Conservation (phyloP, 2,888 invertebrate species). For the Zygothrica quintamaculata region DNA sequence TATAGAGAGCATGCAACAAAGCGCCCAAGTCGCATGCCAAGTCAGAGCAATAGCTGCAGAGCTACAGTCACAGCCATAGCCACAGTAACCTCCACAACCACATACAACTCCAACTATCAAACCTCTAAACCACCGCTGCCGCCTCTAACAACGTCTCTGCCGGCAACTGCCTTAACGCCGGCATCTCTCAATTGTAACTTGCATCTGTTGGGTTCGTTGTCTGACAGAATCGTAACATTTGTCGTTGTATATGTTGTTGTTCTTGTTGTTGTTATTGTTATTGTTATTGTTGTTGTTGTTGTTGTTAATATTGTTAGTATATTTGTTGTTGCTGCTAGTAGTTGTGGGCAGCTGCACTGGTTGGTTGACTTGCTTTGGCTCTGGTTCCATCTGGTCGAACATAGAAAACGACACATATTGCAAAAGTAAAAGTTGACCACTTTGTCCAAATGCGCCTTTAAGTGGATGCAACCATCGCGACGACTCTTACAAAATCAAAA, state of each 20-base stretch:
- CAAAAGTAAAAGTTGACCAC: conserved; percentile 70
- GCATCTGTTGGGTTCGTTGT: conserved; percentile 61
- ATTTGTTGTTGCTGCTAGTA: conserved; percentile 13
- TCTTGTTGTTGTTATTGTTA: conserved; percentile 10
- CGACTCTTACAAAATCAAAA: conserved; percentile 14
- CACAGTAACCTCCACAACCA: conserved; percentile 30
- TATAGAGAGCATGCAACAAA: conserved; percentile 67
- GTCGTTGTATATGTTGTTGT: conserved; percentile 32
- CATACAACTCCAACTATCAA: background rate
- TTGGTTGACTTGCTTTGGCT: conserved; percentile 47
- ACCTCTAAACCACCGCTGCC: conserved; percentile 18
- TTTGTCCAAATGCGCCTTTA: conserved; percentile 36
- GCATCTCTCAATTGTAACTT: conserved; percentile 56
- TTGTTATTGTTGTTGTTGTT: conserved; percentile 19
- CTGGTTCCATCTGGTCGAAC: conserved; percentile 74
- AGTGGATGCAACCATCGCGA: conserved; percentile 24
- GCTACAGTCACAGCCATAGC: conserved; percentile 5
- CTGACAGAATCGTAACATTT: conserved; percentile 73
- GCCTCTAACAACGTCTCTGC: conserved; percentile 25
- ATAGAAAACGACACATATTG: conserved; percentile 69
- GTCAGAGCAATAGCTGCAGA: conserved; percentile 22
- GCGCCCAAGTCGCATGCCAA: conserved; percentile 58
- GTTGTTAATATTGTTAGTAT: conserved; percentile 1
- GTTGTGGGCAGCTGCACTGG: conserved; percentile 61
- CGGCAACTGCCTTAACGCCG: conserved; percentile 22